Conservation (phyloP, 2,113 vertebrate genomes). For the Colossoma macropomum region DNA sequence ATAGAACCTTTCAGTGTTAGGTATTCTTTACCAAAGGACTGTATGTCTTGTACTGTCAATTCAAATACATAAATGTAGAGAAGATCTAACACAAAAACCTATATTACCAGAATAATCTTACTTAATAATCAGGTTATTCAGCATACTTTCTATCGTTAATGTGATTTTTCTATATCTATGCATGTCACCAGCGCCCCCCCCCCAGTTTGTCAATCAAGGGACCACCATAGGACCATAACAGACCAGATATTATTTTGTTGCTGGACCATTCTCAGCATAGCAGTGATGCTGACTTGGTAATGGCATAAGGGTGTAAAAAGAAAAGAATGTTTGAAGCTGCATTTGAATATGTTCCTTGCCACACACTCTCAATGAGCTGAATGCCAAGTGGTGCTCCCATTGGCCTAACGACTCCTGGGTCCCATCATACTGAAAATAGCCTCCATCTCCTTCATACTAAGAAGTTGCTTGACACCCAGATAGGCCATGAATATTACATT, state of each 20-base stretch:
- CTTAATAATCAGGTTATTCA: no score
- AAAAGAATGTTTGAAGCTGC: neutral
- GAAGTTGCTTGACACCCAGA: constrained; percentile 27
- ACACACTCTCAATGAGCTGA: constrained; percentile 48
- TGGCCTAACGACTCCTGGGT: neutral
- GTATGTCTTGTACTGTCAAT: no score
- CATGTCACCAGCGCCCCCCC: no score
- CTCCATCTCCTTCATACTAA: neutral
- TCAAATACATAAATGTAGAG: no score
- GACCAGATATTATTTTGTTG: neutral
- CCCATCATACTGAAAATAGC: neutral
- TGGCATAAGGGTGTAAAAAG: neutral
- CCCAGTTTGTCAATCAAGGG: neutral
- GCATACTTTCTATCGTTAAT: no score
- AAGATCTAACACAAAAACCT: no score
- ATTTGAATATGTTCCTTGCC: constrained; percentile 2
- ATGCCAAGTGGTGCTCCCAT: constrained; percentile 7
- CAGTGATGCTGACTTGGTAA: neutral
- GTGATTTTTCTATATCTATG: no score
- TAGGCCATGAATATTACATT: constrained; percentile 58
- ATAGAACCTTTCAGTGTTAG: no score
- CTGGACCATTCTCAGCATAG: neutral
- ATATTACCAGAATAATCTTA: no score
- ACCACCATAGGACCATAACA: no score
- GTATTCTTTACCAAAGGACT: no score